Evolutionary conservation across 64 coral and sea anemone species (phyloP).

Genomic region (Porites lutea): DNA sequence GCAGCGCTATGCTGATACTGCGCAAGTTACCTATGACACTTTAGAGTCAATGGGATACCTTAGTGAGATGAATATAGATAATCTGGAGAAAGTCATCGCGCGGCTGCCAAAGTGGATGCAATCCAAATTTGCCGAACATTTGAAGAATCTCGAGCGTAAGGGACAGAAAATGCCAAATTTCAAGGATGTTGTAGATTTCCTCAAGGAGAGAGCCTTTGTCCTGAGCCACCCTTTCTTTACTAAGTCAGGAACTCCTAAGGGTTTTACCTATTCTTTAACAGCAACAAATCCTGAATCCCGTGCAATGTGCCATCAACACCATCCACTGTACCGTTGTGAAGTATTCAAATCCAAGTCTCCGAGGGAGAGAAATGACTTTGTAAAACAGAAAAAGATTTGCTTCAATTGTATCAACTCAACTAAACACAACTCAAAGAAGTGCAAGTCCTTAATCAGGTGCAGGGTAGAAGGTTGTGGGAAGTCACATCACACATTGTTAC

Average conservation of each 20-base stretch:
- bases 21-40: conserved; percentile 56
- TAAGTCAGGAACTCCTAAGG: not conserved
- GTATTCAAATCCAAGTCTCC: conserved; percentile 58
- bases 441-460: conserved; percentile 33
- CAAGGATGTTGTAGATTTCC: conserved; percentile 70
- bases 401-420: conserved; percentile 66
- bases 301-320: not conserved
- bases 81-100: conserved; percentile 52
- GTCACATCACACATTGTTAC: conserved; percentile 63
- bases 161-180: conserved; percentile 72
- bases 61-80: conserved; percentile 63
- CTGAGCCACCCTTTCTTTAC: conserved; percentile 68
- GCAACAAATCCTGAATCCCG: not conserved
- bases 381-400: conserved; percentile 44
- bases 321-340: conserved; percentile 43
- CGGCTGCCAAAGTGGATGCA: conserved; percentile 65
- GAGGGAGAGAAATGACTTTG: conserved; percentile 28
- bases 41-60: conserved; percentile 52
- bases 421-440: conserved; percentile 22
- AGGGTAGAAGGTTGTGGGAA: conserved; percentile 37
- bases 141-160: conserved; percentile 39
- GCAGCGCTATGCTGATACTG: conserved; percentile 56
- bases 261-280: not conserved
- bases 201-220: conserved; percentile 59
- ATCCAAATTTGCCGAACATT: conserved; percentile 51